These are phyloP conservation scores for Drosophila insularis DNA, from an alignment of 1,140 invertebrate genomes.

Conservation along the genomic window DNA sequence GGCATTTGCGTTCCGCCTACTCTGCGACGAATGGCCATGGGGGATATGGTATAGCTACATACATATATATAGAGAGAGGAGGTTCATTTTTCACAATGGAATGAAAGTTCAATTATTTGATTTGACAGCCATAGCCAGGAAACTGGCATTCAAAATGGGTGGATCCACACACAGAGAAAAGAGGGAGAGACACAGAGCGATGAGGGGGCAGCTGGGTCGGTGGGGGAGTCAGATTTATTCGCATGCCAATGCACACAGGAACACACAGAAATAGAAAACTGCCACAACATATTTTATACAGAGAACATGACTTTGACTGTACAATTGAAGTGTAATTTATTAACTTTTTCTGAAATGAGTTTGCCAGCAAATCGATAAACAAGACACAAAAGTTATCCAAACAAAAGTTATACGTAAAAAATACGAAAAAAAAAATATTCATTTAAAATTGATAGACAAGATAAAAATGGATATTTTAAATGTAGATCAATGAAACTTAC, in stretches of 20 bases:
- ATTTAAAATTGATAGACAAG: background rate
- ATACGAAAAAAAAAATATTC: background rate
- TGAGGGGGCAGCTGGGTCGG: background rate
- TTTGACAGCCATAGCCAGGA: conserved; percentile 64
- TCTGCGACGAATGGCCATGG: conserved; percentile 11
- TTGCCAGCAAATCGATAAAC: conserved; percentile 34
- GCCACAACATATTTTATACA: conserved; percentile 53
- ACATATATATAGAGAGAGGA: conserved; percentile 1
- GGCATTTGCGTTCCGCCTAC: conserved; percentile 58
- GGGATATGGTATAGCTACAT: background rate
- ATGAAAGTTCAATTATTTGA: conserved; percentile 79
- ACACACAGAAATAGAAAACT: conserved; percentile 29
- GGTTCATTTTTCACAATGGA: conserved; percentile 76
- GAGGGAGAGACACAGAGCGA: background rate
- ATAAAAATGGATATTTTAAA: no score
- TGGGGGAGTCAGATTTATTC: conserved; percentile 28
- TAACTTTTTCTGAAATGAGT: conserved; percentile 53
- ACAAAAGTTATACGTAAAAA: background rate
- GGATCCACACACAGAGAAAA: conserved; percentile 21
- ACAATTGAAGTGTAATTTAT: conserved; percentile 74
- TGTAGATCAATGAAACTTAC: no score
- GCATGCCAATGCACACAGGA: conserved; percentile 17
- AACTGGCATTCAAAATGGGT: conserved; percentile 42
- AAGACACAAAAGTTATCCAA: conserved; percentile 11
- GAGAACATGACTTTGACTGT: conserved; percentile 60